Evolutionary conservation across 1,140 invertebrate species (phyloP).

Genomic region (Trachymyrmex septentrionalis): DNA sequence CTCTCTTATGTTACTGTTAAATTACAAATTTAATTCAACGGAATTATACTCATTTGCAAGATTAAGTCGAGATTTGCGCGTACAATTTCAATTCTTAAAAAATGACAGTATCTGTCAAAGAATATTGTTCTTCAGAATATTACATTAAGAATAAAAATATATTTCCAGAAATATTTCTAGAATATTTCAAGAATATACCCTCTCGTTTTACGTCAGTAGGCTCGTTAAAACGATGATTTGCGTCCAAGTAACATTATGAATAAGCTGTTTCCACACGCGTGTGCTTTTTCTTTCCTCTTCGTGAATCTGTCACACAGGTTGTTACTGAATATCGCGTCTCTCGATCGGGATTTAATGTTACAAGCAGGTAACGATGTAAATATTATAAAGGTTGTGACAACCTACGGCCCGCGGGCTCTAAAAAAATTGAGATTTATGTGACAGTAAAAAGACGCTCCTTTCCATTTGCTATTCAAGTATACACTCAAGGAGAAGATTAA

Average conservation of each 20-base stretch:
- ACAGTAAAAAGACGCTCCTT: background rate
- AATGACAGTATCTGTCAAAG: background rate
- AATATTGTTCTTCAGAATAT: background rate
- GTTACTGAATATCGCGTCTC: conserved; percentile 1
- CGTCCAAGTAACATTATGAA: conserved; percentile 1
- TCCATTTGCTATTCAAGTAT: conserved; percentile 16
- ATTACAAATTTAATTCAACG: background rate
- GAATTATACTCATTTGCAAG: background rate
- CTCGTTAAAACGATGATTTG: conserved; percentile 45
- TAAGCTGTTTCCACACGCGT: conserved; percentile 10
- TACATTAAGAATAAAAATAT: background rate
- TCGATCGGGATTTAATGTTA: conserved; percentile 32
- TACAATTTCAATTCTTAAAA: background rate
- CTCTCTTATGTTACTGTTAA: background rate
- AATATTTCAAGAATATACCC: background rate
- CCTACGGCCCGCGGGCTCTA: background rate
- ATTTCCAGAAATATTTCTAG: background rate
- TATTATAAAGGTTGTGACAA: conserved; percentile 9
- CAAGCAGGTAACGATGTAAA: conserved; percentile 28
- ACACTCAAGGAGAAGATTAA: conserved; percentile 24
- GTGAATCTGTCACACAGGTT: conserved; percentile 15
- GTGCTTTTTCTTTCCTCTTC: background rate
- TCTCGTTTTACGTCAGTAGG: background rate
- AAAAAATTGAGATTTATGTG: conserved; percentile 36
- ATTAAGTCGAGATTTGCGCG: background rate